Base-by-base conservation (phyloP, 2,888 invertebrate species). In the Agonopterix arenella region DNA sequence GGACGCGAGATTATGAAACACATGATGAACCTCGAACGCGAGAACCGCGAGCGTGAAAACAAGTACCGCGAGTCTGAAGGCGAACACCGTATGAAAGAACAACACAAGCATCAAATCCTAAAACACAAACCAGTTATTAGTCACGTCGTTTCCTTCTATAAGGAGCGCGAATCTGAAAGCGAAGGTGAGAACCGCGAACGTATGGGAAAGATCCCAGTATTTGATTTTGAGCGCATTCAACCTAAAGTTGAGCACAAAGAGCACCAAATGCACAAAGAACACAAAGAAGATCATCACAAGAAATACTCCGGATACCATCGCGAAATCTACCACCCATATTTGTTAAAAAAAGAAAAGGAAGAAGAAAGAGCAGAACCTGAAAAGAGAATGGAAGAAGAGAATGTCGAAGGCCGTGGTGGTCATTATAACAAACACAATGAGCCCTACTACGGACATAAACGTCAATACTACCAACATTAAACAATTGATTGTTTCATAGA, bases 11-110 rank as follows among this genome's bases (percentile, higher is more conserved):
- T 28, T 2, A 28, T 28, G 4, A 7, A 28, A 28, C 28, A 7
- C 7, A 28, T 28, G 28, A 28, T 28, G 28, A 28, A 28, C 38
- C 53, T 57, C 38, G 51, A 59, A 10, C 41, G 42, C 13, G 42
- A 53, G 45, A 43, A 48, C 11, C 52, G 53, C 41, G 54, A 52
- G 18, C 46, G 48, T 28, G 28, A 28, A 28, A 5, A 28, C 28
- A 28, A 28, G 3, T 47, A 57, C 28, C 44, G 52, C 42, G 50
- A 53, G 16, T 38, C 40, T 36, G 46, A 47, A 41, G 40, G 47
- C 10, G 45, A 28, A 7, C 28, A 11, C 11, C 9, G 46, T 40
- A 52, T 53, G 46, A 49, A 53, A 36, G 41, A 43, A 4, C 51
- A 47, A 8, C 51, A 38, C 47, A 36, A 37, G 10, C 28, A 47